Percentiles rank a stretch among this genome's conserved stretches.
phyloP scores from a whole-genome alignment of 2,888 invertebrate species.

The Pheosia gnoma region DNA sequence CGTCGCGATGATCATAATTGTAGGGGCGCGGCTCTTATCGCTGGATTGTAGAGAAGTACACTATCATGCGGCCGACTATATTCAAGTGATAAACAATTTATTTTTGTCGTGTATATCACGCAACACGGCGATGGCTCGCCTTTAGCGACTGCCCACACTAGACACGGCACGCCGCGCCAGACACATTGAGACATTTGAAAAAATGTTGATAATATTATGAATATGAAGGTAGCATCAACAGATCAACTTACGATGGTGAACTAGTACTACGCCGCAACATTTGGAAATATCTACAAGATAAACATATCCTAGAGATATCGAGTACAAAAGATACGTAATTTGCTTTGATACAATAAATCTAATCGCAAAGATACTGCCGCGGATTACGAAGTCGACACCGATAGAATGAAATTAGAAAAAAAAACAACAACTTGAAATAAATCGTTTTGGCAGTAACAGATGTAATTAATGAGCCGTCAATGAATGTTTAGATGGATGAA shows the following conservation, averaged over 20 bases:
- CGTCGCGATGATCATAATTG: slow-evolving; percentile 66
- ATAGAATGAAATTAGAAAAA: slow-evolving; percentile 26
- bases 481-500: slow-evolving; percentile 33
- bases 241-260: slow-evolving; percentile 29
- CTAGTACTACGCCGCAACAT: slow-evolving; percentile 57
- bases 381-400: slow-evolving; percentile 38
- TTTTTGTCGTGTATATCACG: slow-evolving; percentile 54
- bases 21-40: slow-evolving; percentile 68
- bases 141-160: slow-evolving; percentile 27
- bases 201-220: slow-evolving; percentile 13
- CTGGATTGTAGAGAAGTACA: slow-evolving; percentile 31
- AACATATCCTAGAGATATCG: slow-evolving; percentile 43
- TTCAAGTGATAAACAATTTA: slow-evolving; percentile 49
- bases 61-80: slow-evolving; percentile 47
- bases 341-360: slow-evolving; percentile 40
- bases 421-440: slow-evolving; percentile 24
- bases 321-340: slow-evolving; percentile 54
- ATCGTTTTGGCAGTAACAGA: slow-evolving; percentile 32
- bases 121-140: slow-evolving; percentile 29
- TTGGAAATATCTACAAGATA: slow-evolving; percentile 26
- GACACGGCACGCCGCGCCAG: slow-evolving; percentile 28
- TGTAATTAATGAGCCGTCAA: slow-evolving; percentile 41
- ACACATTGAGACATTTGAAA: slow-evolving; percentile 27
- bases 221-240: slow-evolving; percentile 13
- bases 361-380: slow-evolving; percentile 40